phyloP scores from a whole-genome alignment of 2,113 vertebrate species.

The Dipodomys stephensi region DNA sequence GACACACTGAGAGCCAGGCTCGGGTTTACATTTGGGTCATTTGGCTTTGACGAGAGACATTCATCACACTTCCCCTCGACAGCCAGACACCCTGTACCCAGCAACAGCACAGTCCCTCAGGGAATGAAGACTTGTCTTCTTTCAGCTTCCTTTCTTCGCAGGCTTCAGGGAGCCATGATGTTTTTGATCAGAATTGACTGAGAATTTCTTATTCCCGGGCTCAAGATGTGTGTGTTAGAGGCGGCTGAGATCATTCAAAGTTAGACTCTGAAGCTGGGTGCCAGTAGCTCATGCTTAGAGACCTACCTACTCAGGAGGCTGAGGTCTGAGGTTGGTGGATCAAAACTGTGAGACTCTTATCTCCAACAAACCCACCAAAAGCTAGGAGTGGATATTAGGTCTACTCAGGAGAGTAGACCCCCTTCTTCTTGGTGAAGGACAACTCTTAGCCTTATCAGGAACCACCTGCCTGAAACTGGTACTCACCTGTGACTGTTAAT shows the following conservation, averaged over 20 bases:
- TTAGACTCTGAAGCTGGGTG: not conserved
- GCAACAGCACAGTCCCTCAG: not conserved
- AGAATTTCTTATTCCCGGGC: not conserved
- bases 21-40: not conserved
- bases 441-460: too few species aligned
- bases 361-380: too few species aligned
- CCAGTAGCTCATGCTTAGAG: too few species aligned
- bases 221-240: not conserved
- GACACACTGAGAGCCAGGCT: not conserved
- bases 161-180: not conserved
- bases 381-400: too few species aligned
- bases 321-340: too few species aligned
- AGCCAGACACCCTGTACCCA: not conserved
- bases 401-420: too few species aligned
- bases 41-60: not conserved
- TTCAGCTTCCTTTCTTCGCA: not conserved
- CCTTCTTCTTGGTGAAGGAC: too few species aligned
- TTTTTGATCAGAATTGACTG: not conserved
- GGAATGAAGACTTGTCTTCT: not conserved
- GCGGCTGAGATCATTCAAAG: not conserved
- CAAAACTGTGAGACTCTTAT: too few species aligned
- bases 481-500: too few species aligned
- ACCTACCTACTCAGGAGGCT: too few species aligned
- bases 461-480: too few species aligned
- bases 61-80: not conserved